Evolutionary conservation across 2,888 invertebrate genomes (phyloP), one percentile per base, ranked within the genome.

Genomic region (Scaptomyza parva): DNA sequence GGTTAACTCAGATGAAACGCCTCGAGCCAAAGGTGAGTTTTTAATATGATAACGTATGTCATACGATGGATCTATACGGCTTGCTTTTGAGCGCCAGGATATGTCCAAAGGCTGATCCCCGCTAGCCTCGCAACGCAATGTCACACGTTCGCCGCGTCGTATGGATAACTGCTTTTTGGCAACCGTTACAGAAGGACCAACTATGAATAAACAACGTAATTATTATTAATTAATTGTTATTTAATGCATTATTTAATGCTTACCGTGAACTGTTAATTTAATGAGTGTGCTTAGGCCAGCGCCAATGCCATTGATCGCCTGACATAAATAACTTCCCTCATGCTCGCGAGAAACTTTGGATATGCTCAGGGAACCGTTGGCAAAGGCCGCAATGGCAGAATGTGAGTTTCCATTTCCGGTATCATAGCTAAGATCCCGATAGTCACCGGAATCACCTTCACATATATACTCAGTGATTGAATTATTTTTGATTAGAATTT

Each of bases 271-370:
- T 37, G 93, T 93, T 66, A 94, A 91, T 55, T 93, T 93, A 50
- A 94, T 93, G 62, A 94, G 92, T 86, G 94, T 94, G 89, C 94
- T 94, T 70, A 94, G 92, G 33, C 93, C 94, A 3, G 93, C 93
- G 0, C 94, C 94, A 58, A 94, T 93, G 17, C 93, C 93, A 88
- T 94, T 94, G 89, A 92, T 93, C 12, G 94, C 93, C 77, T 94
- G 93, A 88, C 94, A 94, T 58, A 94, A 90, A 79, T 93, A 93
- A 81, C 92, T 92, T 14, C 93, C 93, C 55, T 93, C 93, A 67
- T 93, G 93, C 62, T 93, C 93, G 48, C 93, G 91, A 7, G 91
- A 91, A 30, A 93, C 93, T 81, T 92, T 92, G 6, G 92, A 91
- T 85, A 93, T 93, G 61, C 92, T 91, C 64, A 94, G 85, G 6